These are phyloP conservation scores for Atherinosoma microstoma DNA, from an alignment of 2,797 vertebrate genomes.

Conservation along the genomic window DNA sequence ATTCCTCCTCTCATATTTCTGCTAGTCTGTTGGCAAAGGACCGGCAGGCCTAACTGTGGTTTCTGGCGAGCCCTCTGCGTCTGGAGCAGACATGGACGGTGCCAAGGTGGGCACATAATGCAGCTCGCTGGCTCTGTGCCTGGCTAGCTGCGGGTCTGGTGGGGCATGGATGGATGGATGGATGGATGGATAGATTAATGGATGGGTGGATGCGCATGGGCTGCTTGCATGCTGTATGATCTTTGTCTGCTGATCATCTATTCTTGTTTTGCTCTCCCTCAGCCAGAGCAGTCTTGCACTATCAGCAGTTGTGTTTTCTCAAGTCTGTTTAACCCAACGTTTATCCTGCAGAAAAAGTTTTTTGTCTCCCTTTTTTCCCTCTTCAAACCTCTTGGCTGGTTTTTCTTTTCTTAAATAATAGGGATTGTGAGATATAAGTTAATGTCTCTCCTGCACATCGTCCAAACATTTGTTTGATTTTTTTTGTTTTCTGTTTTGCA, in stretches of 20 bases:
- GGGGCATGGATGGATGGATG: constrained; percentile 49
- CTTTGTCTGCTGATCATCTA: constrained; percentile 58
- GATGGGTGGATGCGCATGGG: constrained; percentile 50
- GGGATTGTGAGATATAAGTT: not conserved
- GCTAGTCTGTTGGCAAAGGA: constrained; percentile 90
- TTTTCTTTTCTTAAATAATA: not conserved
- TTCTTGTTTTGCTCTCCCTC: constrained; percentile 45
- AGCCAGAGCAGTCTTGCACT: constrained; percentile 54
- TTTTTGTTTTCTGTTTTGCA: not conserved
- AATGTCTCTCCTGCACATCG: not conserved
- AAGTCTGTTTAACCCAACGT: constrained; percentile 34
- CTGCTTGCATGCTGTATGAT: constrained; percentile 71
- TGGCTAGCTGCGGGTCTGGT: constrained; percentile 40
- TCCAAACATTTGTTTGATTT: not conserved
- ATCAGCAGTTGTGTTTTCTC: constrained; percentile 42
- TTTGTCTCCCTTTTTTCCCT: constrained; percentile 22
- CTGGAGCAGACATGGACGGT: constrained; percentile 89
- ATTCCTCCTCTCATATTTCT: constrained; percentile 62
- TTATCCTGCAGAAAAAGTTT: constrained; percentile 33
- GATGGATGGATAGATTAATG: constrained; percentile 41
- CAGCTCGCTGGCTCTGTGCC: constrained; percentile 64
- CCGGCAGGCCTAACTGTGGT: constrained; percentile 86
- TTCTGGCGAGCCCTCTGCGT: constrained; percentile 87
- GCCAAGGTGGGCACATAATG: constrained; percentile 91
- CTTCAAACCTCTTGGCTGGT: constrained; percentile 13